These are phyloP conservation scores for Eira barbara DNA, from an alignment of 2,113 vertebrate genomes.

Conservation along the genomic window DNA sequence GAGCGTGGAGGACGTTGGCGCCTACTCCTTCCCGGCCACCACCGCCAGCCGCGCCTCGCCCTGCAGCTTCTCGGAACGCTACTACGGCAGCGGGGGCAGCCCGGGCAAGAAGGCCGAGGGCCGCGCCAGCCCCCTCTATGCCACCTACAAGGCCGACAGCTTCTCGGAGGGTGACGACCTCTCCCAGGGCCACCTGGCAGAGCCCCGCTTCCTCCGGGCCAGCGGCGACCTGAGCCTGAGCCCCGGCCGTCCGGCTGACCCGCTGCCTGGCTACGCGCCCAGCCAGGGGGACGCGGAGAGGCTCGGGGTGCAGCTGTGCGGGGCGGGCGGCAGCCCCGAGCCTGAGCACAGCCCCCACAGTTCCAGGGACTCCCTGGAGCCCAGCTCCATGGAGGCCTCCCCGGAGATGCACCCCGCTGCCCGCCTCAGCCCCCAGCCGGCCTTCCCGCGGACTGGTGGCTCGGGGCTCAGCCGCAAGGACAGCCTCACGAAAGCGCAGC, in stretches of 20 bases:
- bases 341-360: constrained; percentile 89
- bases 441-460: constrained; percentile 92
- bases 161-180: constrained; percentile 92
- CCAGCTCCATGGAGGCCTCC: constrained; percentile 89
- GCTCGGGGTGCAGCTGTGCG: constrained; percentile 87
- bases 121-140: constrained; percentile 89
- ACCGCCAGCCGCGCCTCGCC: constrained; percentile 85
- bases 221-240: constrained; percentile 87
- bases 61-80: constrained; percentile 91
- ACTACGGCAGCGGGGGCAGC: constrained; percentile 82
- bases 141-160: constrained; percentile 86
- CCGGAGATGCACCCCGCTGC: constrained; percentile 85
- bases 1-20: constrained; percentile 93
- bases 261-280: constrained; percentile 83
- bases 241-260: constrained; percentile 85
- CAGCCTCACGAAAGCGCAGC: constrained; percentile 97
- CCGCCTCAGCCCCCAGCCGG: constrained; percentile 87
- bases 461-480: constrained; percentile 95
- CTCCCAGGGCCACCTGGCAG: constrained; percentile 87
- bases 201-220: constrained; percentile 88
- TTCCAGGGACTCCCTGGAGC: constrained; percentile 91
- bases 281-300: constrained; percentile 84
- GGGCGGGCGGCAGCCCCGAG: constrained; percentile 83
- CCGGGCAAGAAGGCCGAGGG: constrained; percentile 83
- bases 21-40: constrained; percentile 85